These are phyloP conservation scores for Lophura nycthemera DNA, from an alignment of 2,113 vertebrate genomes.

Conservation along the genomic window DNA sequence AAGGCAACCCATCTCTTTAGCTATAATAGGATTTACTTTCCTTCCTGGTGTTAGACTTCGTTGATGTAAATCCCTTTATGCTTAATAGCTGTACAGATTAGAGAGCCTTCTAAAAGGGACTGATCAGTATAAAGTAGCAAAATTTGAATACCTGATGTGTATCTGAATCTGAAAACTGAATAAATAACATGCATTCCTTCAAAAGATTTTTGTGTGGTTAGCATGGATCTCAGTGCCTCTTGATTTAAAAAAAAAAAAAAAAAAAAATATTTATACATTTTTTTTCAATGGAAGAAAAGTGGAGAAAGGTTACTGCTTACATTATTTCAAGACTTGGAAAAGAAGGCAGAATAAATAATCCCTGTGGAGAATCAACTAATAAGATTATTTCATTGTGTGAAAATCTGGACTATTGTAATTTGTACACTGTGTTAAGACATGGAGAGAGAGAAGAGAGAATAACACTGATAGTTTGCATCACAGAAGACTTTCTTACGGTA, in stretches of 20 bases:
- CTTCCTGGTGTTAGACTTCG: slow-evolving; percentile 1
- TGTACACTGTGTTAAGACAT: background rate
- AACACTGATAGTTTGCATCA: background rate
- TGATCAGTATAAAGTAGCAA: slow-evolving; percentile 48
- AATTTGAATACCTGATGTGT: slow-evolving; percentile 30
- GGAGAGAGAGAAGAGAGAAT: background rate
- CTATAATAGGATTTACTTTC: slow-evolving; percentile 45
- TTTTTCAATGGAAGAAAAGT: background rate
- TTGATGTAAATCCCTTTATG: slow-evolving; percentile 61
- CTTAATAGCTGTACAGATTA: slow-evolving; percentile 55
- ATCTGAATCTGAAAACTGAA: slow-evolving; percentile 40
- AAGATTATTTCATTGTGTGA: slow-evolving; percentile 36
- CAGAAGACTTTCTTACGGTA: background rate
- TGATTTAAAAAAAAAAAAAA: too few species aligned
- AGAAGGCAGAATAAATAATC: slow-evolving; percentile 20
- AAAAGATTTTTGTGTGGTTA: slow-evolving; percentile 27
- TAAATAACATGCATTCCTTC: background rate
- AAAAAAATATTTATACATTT: background rate
- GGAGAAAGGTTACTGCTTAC: background rate
- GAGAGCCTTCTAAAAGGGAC: slow-evolving; percentile 19
- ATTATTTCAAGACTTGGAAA: background rate
- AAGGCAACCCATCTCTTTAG: background rate
- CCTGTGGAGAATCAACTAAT: slow-evolving; percentile 1
- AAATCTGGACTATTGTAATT: slow-evolving; percentile 2
- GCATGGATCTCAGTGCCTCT: background rate